A percentile compares a stretch with the other conserved stretches of the same genome.
These are phyloP conservation scores for Hypotaenidia okinawae DNA, from an alignment of 2,797 vertebrate species.

Conservation along the genomic window DNA sequence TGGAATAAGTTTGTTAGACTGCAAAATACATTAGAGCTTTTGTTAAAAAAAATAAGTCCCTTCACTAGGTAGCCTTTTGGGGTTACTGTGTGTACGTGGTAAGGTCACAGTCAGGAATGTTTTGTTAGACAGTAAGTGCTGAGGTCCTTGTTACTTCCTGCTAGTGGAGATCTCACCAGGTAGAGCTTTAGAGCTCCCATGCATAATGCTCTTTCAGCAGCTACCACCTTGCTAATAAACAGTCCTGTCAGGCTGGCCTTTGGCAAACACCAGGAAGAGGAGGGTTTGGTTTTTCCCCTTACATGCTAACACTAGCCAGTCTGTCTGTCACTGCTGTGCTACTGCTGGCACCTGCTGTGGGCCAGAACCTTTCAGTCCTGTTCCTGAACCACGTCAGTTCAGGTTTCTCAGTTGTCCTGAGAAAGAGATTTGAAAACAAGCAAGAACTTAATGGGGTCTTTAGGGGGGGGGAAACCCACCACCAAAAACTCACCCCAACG, in stretches of 20 bases:
- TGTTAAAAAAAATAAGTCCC: neutral
- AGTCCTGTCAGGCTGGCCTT: neutral
- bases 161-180: neutral
- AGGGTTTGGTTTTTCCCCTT: neutral
- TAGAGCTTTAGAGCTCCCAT: neutral
- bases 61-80: neutral
- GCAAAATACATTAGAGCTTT: neutral
- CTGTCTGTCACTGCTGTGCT: neutral
- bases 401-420: neutral
- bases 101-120: neutral
- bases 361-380: neutral
- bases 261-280: neutral
- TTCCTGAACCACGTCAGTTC: neutral
- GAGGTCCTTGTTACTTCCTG: neutral
- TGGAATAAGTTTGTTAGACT: neutral
- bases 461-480: neutral
- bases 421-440: neutral
- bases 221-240: neutral
- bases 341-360: neutral
- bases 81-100: neutral
- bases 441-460: neutral
- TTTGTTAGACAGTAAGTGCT: neutral
- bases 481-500: neutral
- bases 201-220: neutral
- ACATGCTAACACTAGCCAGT: neutral